Evolutionary conservation across 2,113 vertebrate genomes (phyloP), one percentile per base, ranked within the genome.

Genomic region (Arothron firmamentum): DNA sequence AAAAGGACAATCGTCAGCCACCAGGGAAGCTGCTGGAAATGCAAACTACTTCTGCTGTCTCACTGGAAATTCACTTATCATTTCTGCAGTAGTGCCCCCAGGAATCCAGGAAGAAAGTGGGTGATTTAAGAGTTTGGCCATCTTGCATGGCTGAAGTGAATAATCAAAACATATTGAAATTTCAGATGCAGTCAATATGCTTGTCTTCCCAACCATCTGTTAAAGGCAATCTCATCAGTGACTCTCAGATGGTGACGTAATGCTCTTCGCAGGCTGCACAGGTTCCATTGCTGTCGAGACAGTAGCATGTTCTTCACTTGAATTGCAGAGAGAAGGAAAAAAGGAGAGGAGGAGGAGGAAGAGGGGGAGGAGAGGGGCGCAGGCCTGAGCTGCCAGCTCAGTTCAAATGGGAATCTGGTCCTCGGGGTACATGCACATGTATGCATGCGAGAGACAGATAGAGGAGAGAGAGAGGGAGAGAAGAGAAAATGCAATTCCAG

Each of bases 391-490:
- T 72, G 64, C 66, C 67, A 73, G 72, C 67, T 72, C 64, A 62
- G 71, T 81, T 81, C 63, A 75, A 81, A 81, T 63, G 83, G 75
- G 77, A 82, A 77, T 77, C 65, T 66, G 74, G 61, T 83, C 79
- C 67, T 67, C 57, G 20, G 59, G 62, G 49, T 70, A 19, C 51
- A 66, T 54, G 25, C 58, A 71, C 70, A 79, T 72, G 65, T 72
- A 62, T 65, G 65, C 60, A 59, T 72, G 71, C 53, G 70, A 79
- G 75, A 56, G 43, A 65, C 49, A 28, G 59, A 65, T 23, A 70
- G 65, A n/a, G 57, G 62, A 47, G 59, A 34, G 6, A 14, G 77
- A 69, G 25, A n/a, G n/a, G 53, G 52, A 72, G 0, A 62, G 58
- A 74, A 57, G 59, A 81, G 67, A 55, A 47, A 72, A 78, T 65